Evolutionary conservation across 2,888 invertebrate genomes (phyloP).

Genomic region (Drosophila fungiperda): DNA sequence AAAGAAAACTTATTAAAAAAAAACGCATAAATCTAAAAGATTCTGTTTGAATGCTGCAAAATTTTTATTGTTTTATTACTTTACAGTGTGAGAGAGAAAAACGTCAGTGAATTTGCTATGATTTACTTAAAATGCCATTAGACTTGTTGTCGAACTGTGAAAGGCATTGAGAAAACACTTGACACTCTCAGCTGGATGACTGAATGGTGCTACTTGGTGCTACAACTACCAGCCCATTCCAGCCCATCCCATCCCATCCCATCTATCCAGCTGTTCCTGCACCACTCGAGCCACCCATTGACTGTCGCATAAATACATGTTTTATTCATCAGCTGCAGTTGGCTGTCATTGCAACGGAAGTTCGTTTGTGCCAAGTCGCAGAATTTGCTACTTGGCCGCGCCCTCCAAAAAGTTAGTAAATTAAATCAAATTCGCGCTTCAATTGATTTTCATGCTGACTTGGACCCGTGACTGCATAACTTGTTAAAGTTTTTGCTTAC

Average conservation of each 20-base stretch:
- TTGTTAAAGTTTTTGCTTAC: slow-evolving; percentile 50
- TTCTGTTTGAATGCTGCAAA: background rate
- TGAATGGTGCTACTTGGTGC: slow-evolving; percentile 50
- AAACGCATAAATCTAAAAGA: background rate
- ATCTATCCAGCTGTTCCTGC: background rate
- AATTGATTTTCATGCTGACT: slow-evolving; percentile 68
- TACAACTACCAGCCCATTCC: background rate
- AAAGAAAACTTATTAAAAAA: background rate
- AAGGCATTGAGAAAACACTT: slow-evolving; percentile 55
- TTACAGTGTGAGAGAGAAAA: background rate
- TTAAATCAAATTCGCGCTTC: slow-evolving; percentile 74
- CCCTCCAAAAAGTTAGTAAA: slow-evolving; percentile 59
- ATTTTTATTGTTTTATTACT: background rate
- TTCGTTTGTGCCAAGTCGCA: slow-evolving; percentile 68
- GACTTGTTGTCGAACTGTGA: slow-evolving; percentile 50
- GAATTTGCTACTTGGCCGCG: slow-evolving; percentile 47
- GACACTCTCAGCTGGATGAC: slow-evolving; percentile 60
- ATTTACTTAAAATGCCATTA: slow-evolving; percentile 72
- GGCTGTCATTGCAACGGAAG: slow-evolving; percentile 63
- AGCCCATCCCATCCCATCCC: background rate
- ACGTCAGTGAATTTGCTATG: slow-evolving; percentile 39
- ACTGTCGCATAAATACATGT: slow-evolving; percentile 70
- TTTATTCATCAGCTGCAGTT: slow-evolving; percentile 73
- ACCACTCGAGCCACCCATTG: slow-evolving; percentile 6
- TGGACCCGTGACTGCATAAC: slow-evolving; percentile 36